Percentiles rank a stretch among this genome's conserved stretches.
phyloP scores from a whole-genome alignment of 2,113 vertebrate species.

The Poeciliopsis prolifica region DNA sequence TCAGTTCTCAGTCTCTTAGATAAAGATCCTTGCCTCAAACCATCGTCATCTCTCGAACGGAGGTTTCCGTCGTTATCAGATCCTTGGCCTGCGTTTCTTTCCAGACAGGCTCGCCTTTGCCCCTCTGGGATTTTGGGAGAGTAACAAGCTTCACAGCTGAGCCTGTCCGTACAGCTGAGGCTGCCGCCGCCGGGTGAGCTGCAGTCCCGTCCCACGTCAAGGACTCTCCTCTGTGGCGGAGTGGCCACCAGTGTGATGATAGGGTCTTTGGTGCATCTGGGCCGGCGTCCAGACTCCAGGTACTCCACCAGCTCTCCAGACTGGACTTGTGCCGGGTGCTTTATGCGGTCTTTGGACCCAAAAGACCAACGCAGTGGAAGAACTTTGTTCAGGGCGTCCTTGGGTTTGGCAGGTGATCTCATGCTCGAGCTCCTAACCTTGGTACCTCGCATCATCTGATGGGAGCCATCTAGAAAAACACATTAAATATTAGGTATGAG shows the following conservation, averaged over 20 bases:
- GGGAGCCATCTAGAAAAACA: conserved; percentile 74
- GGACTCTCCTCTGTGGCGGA: conserved; percentile 46
- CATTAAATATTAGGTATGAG: neutral
- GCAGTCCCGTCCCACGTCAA: conserved; percentile 52
- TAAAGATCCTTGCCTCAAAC: conserved; percentile 63
- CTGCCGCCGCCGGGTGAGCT: conserved; percentile 62
- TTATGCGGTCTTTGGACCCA: conserved; percentile 76
- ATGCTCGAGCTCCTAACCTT: conserved; percentile 85
- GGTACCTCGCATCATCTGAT: conserved; percentile 73
- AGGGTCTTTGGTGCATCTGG: conserved; percentile 85
- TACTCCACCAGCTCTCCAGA: conserved; percentile 87
- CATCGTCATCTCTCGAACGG: conserved; percentile 67
- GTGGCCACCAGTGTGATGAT: conserved; percentile 80
- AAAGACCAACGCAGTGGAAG: conserved; percentile 87
- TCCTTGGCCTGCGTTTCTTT: conserved; percentile 45
- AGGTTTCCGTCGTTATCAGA: conserved; percentile 22
- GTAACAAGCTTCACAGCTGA: conserved; percentile 32
- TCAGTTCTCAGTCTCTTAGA: conserved; percentile 70
- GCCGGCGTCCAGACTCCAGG: conserved; percentile 87
- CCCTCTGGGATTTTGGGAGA: conserved; percentile 65
- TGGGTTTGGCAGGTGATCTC: conserved; percentile 76
- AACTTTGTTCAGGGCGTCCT: conserved; percentile 75
- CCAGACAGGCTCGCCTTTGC: conserved; percentile 58
- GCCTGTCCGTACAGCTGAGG: conserved; percentile 45
- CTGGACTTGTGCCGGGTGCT: conserved; percentile 35